Evolutionary conservation across 2,113 vertebrate species (phyloP).

Genomic region (Lepidothrix coronata): DNA sequence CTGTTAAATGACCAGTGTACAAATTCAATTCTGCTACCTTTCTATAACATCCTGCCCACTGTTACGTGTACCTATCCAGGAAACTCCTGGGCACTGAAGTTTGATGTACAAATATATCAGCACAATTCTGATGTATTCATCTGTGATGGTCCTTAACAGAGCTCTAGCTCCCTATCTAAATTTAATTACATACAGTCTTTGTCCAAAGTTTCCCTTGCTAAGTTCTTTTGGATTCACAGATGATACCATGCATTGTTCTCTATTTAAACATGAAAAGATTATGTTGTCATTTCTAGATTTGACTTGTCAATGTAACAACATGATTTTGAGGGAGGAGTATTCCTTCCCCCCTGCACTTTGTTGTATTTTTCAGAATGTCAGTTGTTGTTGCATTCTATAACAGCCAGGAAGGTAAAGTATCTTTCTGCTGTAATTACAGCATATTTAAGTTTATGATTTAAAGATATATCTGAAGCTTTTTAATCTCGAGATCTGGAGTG

Average conservation of each 20-base stretch:
- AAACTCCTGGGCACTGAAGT: neutral
- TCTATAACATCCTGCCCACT: neutral
- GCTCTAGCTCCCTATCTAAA: neutral
- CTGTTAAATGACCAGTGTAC: neutral
- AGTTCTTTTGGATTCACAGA: conserved; percentile 48
- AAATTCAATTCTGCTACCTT: neutral
- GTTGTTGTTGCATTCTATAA: conserved; percentile 49
- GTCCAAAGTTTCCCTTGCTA: conserved; percentile 16
- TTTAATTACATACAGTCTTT: neutral
- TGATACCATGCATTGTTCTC: conserved; percentile 61
- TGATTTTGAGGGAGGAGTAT: conserved; percentile 56
- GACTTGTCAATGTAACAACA: conserved; percentile 53
- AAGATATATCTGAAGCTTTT: conserved; percentile 59
- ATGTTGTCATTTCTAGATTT: conserved; percentile 59
- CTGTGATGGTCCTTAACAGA: neutral
- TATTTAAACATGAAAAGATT: conserved; percentile 51
- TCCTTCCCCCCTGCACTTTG: conserved; percentile 15
- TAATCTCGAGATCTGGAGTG: conserved; percentile 65
- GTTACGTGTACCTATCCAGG: accelerated
- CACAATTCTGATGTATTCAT: neutral
- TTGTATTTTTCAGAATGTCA: conserved; percentile 61
- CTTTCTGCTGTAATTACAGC: conserved; percentile 28
- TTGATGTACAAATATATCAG: neutral
- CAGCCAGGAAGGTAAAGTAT: conserved; percentile 57
- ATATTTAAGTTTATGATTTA: conserved; percentile 55